Evolutionary conservation across 2,888 invertebrate genomes (phyloP).

Genomic region (Agonopterix subpropinquella): DNA sequence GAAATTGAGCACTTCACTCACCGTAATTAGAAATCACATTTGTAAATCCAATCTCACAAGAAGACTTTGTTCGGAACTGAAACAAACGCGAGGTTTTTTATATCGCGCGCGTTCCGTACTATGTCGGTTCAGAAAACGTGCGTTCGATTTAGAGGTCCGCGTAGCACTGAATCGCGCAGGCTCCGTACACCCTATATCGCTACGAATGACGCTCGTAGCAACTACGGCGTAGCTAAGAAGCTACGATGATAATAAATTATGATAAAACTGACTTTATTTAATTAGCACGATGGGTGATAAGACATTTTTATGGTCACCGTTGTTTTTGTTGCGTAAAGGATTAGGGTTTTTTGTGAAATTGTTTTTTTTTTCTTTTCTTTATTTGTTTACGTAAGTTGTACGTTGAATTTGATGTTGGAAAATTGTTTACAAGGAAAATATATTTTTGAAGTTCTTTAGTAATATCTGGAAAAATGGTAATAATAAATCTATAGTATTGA

Average conservation of each 20-base stretch:
- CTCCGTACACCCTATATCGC: conserved; percentile 46
- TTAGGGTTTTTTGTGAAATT: too few species aligned
- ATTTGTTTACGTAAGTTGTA: too few species aligned
- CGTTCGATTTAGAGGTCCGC: conserved; percentile 28
- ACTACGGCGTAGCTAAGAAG: conserved; percentile 25
- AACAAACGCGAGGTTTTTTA: background rate
- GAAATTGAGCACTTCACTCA: conserved; percentile 3
- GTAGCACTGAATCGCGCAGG: conserved; percentile 64
- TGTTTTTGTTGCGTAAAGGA: background rate
- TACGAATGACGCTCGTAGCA: conserved; percentile 31
- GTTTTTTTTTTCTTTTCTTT: too few species aligned
- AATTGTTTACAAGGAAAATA: too few species aligned
- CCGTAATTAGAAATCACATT: background rate
- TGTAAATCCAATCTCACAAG: background rate
- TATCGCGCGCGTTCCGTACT: conserved; percentile 2
- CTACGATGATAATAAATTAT: conserved; percentile 35
- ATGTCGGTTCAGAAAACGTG: conserved; percentile 19
- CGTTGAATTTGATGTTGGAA: too few species aligned
- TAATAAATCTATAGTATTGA: too few species aligned
- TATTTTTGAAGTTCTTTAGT: too few species aligned
- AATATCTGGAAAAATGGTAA: too few species aligned
- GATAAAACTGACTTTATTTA: conserved; percentile 37
- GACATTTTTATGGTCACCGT: background rate
- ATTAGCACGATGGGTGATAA: conserved; percentile 24
- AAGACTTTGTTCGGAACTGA: background rate